These are phyloP conservation scores for Tanypteryx hageni DNA, from an alignment of 2,888 invertebrate genomes.

Conservation along the genomic window DNA sequence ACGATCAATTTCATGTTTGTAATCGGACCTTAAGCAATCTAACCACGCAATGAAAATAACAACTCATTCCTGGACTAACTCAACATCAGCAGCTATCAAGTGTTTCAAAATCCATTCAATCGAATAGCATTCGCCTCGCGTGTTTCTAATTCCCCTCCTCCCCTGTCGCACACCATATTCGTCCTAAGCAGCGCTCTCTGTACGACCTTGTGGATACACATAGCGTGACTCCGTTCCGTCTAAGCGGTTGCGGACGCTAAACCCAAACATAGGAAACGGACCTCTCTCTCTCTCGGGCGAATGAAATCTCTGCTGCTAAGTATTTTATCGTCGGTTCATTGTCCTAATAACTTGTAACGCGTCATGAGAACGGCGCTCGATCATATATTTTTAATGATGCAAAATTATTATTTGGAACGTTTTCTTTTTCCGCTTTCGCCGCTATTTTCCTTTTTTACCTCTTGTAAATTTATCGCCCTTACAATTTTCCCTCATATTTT, in stretches of 20 bases:
- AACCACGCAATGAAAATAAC: too few species aligned
- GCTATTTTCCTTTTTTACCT: too few species aligned
- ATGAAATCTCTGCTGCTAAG: constrained; percentile 20
- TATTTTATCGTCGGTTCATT: constrained; percentile 41
- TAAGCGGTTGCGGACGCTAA: constrained; percentile 5
- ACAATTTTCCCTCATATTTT: neutral
- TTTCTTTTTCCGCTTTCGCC: too few species aligned
- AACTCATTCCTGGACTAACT: neutral
- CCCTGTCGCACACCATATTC: constrained; percentile 4
- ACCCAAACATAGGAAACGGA: constrained; percentile 25
- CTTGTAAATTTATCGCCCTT: neutral
- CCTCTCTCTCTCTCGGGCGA: neutral
- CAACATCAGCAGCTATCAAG: neutral
- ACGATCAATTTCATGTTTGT: too few species aligned
- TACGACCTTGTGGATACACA: constrained; percentile 36
- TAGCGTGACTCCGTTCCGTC: constrained; percentile 31
- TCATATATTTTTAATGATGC: neutral
- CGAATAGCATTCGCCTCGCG: neutral
- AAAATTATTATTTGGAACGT: neutral
- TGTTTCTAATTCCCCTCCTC: neutral
- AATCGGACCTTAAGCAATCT: too few species aligned
- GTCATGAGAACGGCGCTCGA: neutral
- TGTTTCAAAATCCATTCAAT: constrained; percentile 32
- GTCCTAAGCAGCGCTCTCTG: neutral
- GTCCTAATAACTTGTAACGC: constrained; percentile 38